Base-by-base conservation (phyloP, 2,888 invertebrate species). In the Lordiphosa fenestrarum region DNA sequence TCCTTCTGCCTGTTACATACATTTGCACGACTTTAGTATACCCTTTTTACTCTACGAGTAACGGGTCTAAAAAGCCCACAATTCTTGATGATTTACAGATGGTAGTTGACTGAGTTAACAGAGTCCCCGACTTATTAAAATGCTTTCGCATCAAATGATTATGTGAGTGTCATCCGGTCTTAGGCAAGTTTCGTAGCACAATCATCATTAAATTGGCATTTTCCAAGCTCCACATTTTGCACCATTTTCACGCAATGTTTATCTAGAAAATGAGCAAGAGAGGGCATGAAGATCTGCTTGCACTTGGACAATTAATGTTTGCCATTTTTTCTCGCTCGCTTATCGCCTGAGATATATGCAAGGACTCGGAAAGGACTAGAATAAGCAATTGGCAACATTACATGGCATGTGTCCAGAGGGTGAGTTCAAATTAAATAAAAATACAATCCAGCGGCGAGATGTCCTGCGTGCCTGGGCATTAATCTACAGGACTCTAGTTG, bases 371-470 rank as follows among this genome's bases (percentile, higher is more conserved):
- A 15, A 6, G 30, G 3, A 51, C 15, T 36, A 35, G 21, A 61
- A 42, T 25, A 33, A 38, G 42, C 30, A 4, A 41, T 25, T 25
- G 13, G 51, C 19, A 33, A 21, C 44, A 35, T 41, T 44, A 44
- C 33, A 44, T 33, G 44, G 33, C 33, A 44, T 44, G 44, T 15
- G 23, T 25, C 41, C 12, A 41, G 41, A 25, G 36, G 40, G 50
- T 52, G 36, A 35, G 48, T 47, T 7, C 35, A 71, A 78, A 78
- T 82, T 78, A 71, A 82, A 82, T 78, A 74, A 75, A 82, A 76
- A 67, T 69, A 81, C 73, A 76, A 72, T 77, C 68, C 73, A 71
- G 69, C 47, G 44, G 51, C 47, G 56, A 39, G 60, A 33, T 51
- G 39, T 64, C 39, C 54, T 65, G 62, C 74, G 61, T 68, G 69